Percentiles rank a stretch among this genome's conserved stretches.
Conservation (phyloP, 2,113 vertebrate genomes). For the Todiramphus saurophagus region DNA sequence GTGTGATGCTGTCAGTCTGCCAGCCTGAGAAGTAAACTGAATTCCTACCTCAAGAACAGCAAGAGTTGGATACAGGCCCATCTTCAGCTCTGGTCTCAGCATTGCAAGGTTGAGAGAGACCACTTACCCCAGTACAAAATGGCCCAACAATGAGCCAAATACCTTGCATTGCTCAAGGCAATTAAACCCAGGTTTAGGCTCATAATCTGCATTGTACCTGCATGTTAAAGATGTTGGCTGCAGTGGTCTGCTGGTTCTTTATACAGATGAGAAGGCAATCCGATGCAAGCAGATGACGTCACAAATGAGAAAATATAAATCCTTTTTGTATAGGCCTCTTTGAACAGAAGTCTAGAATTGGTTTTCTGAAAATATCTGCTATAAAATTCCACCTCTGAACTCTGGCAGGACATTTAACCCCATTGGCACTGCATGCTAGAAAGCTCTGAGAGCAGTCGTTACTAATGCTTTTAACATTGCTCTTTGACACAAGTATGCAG, state of each 20-base stretch:
- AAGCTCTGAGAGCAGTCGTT: neutral
- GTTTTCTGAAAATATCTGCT: conserved; percentile 26
- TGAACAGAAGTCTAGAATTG: neutral
- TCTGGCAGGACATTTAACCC: neutral
- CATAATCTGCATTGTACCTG: neutral
- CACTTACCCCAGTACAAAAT: neutral
- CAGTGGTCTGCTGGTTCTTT: neutral
- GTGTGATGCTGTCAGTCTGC: neutral
- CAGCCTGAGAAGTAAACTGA: neutral
- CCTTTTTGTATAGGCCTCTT: neutral
- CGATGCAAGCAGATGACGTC: neutral
- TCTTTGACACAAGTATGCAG: conserved; percentile 32
- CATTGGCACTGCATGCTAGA: neutral
- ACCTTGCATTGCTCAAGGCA: neutral
- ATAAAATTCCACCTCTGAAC: neutral
- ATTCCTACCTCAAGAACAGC: neutral
- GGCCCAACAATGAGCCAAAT: neutral
- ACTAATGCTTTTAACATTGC: neutral
- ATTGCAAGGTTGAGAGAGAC: neutral
- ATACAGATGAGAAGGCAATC: neutral
- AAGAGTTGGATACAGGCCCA: neutral
- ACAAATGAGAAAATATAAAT: neutral
- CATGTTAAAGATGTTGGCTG: rapidly evolving
- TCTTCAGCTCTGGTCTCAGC: neutral
- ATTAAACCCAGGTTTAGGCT: neutral